A percentile compares a stretch with the other conserved stretches of the same genome.
Evolutionary conservation across 2,113 vertebrate species (phyloP).

Genomic region (Amphilophus citrinellus): DNA sequence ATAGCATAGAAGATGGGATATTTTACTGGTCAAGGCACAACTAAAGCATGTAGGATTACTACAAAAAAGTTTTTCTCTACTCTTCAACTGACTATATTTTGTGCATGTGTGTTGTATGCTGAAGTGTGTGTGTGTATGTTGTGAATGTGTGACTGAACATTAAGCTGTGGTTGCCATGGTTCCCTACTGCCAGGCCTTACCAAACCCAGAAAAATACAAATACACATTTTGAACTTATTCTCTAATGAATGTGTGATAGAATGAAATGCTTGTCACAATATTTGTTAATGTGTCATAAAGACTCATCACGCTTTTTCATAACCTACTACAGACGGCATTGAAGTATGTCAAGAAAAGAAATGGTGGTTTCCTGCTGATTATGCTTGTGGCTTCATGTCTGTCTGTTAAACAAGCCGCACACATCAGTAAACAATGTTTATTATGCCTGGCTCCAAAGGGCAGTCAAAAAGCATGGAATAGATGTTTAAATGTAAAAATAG

Average conservation of each 20-base stretch:
- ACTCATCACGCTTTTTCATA: background rate
- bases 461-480: background rate
- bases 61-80: background rate
- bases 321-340: background rate
- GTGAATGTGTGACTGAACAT: background rate
- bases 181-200: constrained; percentile 3
- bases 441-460: background rate
- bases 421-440: background rate
- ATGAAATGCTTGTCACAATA: background rate
- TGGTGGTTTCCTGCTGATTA: constrained; percentile 46
- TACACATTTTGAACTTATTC: background rate
- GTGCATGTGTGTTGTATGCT: background rate
- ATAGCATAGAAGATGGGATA: background rate
- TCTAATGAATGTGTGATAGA: background rate
- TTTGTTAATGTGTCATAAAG: background rate
- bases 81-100: background rate
- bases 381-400: constrained; percentile 13
- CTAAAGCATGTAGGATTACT: background rate
- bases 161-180: constrained; percentile 64
- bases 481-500: background rate
- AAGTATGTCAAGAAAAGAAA: constrained; percentile 24
- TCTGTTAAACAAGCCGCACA: constrained; percentile 1
- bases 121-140: background rate
- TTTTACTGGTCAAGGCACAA: background rate
- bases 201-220: constrained; percentile 1